Evolutionary conservation across 2,888 invertebrate genomes (phyloP).

Genomic region (Argyresthia albistria): DNA sequence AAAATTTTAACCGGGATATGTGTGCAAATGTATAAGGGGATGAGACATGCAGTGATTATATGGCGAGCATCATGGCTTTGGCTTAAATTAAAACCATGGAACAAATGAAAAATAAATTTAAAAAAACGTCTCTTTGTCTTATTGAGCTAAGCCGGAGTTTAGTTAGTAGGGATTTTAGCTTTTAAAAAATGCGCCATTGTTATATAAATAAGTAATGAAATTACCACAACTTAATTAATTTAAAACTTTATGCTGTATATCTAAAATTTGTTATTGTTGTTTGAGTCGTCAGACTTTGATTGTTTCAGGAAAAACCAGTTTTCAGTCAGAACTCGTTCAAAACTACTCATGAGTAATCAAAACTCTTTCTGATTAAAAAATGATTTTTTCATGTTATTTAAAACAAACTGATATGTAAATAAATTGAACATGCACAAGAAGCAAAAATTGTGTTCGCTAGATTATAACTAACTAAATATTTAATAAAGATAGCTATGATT

Average conservation of each 20-base stretch:
- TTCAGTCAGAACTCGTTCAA: too few relatives aligned
- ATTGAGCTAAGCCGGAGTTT: constrained; percentile 56
- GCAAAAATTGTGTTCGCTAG: constrained; percentile 3
- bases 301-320: too few relatives aligned
- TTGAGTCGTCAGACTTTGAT: too few relatives aligned
- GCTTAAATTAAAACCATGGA: background rate
- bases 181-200: background rate
- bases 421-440: background rate
- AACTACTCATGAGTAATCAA: too few relatives aligned
- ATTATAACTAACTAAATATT: background rate
- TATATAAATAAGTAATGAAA: background rate
- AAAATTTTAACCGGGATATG: too few relatives aligned
- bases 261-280: background rate
- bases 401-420: background rate
- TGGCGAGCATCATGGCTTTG: background rate
- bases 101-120: background rate
- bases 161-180: background rate
- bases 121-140: constrained; percentile 49
- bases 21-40: too few relatives aligned
- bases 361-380: too few relatives aligned
- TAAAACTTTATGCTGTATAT: background rate
- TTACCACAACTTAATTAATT: background rate
- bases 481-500: background rate
- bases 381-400: too few relatives aligned
- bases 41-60: background rate